Evolutionary conservation across 2,797 vertebrate species (phyloP), one percentile per base, ranked within the genome.

Genomic region (Dermochelys coriacea): DNA sequence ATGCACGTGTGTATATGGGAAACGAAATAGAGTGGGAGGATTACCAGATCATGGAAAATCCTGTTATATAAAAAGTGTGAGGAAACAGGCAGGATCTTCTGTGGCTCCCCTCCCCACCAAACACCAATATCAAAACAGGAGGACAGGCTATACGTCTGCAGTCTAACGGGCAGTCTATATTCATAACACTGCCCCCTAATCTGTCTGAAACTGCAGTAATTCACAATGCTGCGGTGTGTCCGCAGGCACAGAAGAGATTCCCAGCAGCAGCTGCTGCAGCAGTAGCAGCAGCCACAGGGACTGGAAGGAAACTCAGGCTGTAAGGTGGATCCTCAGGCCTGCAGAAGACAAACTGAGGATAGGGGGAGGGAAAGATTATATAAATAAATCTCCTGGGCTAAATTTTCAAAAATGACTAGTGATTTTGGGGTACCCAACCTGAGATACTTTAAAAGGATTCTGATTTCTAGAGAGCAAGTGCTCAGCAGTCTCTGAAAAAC

Each of bases 211-310:
- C n/a, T 4, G 82, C 82, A 80, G 87, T 7, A 54, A 57, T 6
- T 8, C 88, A 12, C 84, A 83, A 61, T 54, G 54, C 29, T 88
- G 85, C 8, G 23, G 93, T 6, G 0, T 86, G 78, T 54, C 87
- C 61, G 75, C 18, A 4, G 74, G 89, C 79, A 19, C 45, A 80
- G 86, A 89, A 23, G 85, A 85, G 88, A 19, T 54, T 84, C 88
- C 79, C 54, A 83, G 50, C 88, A 85, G 34, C 88, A 89, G 11
- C 87, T 95, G 96, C 80, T 81, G 14, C 82, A 81, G 0, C 31
- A 82, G 51, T 51, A 18, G 88, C 95, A 93, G 88, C 91, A 90
- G 91, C 80, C 55, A 14, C n/a, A 7, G 47, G 34, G 29, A 91
- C 45, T 45, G 85, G 84, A 45, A 89, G 88, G 83, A 57, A 86